A percentile compares a stretch with the other conserved stretches of the same genome.
phyloP scores from a whole-genome alignment of 2,113 vertebrate genomes.

The Centropus unirufus region DNA sequence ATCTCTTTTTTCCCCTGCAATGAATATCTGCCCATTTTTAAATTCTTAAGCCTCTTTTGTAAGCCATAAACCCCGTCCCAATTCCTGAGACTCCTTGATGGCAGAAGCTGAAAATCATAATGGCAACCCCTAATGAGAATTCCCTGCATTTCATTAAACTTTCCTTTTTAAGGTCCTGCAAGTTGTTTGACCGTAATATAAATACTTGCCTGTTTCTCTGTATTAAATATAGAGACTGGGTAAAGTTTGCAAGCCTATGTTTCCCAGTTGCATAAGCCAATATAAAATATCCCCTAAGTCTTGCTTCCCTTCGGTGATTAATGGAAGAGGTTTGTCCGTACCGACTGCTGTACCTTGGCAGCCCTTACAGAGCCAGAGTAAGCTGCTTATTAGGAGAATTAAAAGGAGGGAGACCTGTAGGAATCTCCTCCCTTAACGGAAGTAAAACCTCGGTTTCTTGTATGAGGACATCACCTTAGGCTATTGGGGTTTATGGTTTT shows the following conservation, averaged over 20 bases:
- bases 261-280: neutral
- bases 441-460: neutral
- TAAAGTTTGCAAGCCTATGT: neutral
- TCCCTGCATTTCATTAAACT: neutral
- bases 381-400: neutral
- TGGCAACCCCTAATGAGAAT: neutral
- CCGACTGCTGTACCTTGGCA: neutral
- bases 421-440: neutral
- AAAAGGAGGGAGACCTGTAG: neutral
- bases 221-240: neutral
- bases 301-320: neutral
- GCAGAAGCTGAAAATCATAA: neutral
- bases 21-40: neutral
- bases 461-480: fast-evolving
- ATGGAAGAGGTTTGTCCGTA: neutral
- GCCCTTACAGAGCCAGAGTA: neutral
- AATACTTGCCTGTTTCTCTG: constrained; percentile 5
- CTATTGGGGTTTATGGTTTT: neutral
- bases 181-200: neutral
- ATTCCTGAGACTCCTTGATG: neutral
- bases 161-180: neutral
- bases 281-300: neutral
- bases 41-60: neutral
- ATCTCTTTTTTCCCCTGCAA: neutral
- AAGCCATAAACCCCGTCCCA: neutral